phyloP scores from a whole-genome alignment of 2,113 vertebrate species.

The Polypterus bichir region DNA sequence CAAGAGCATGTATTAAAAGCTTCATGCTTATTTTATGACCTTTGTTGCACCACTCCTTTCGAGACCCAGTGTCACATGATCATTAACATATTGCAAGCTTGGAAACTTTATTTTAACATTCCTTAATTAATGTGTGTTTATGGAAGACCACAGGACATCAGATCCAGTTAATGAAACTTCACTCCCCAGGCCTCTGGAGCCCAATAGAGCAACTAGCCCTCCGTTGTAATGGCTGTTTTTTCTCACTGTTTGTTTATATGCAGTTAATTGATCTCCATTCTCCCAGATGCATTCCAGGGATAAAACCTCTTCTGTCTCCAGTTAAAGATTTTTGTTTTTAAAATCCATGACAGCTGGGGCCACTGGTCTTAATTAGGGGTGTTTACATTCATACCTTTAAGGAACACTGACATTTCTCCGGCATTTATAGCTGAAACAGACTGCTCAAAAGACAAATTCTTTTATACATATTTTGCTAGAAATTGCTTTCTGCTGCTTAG shows the following conservation, averaged over 20 bases:
- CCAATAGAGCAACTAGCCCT: slow-evolving; percentile 80
- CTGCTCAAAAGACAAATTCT: too few relatives aligned
- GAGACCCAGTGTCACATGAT: slow-evolving; percentile 89
- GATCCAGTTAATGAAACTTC: slow-evolving; percentile 95
- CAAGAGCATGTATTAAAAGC: slow-evolving; percentile 85
- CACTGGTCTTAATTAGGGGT: neutral
- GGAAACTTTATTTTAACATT: slow-evolving; percentile 90
- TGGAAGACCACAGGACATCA: slow-evolving; percentile 86
- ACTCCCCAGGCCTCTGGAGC: slow-evolving; percentile 78
- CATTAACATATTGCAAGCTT: slow-evolving; percentile 98
- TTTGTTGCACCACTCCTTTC: slow-evolving; percentile 76
- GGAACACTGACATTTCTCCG: too few relatives aligned
- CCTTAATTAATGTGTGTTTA: slow-evolving; percentile 99
- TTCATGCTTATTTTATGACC: slow-evolving; percentile 92
- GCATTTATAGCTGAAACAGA: too few relatives aligned
- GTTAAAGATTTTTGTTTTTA: slow-evolving; percentile 57
- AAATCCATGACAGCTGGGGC: slow-evolving; percentile 58
- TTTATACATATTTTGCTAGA: too few relatives aligned
- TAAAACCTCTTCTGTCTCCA: slow-evolving; percentile 77
- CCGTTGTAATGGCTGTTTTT: slow-evolving; percentile 81
- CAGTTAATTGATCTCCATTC: slow-evolving; percentile 94
- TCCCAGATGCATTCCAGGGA: slow-evolving; percentile 77
- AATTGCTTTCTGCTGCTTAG: too few relatives aligned
- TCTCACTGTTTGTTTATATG: slow-evolving; percentile 89
- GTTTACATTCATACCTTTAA: neutral